phyloP scores from a whole-genome alignment of 2,888 invertebrate genomes.

The Cephus nigrinus region DNA sequence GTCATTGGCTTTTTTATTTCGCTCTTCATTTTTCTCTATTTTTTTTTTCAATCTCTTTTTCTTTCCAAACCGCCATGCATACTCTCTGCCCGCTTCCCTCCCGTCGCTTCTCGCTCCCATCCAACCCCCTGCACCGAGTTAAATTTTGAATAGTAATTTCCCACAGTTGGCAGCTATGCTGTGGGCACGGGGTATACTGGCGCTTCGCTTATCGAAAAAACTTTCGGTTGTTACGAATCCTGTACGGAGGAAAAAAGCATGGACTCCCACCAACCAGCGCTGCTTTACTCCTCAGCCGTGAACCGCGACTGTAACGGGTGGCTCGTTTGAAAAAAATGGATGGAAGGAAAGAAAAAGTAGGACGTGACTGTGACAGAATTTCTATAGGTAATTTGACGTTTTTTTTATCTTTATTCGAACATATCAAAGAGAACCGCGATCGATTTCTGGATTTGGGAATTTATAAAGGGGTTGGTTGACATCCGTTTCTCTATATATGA shows the following conservation, averaged over 20 bases:
- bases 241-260: constrained; percentile 14
- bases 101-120: background rate
- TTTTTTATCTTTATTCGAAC: background rate
- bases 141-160: constrained; percentile 21
- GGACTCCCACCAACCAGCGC: background rate
- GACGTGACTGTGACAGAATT: background rate
- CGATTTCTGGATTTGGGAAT: background rate
- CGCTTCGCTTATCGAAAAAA: constrained; percentile 10
- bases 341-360: background rate
- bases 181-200: background rate
- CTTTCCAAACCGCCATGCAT: background rate
- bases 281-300: background rate
- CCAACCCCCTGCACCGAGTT: background rate
- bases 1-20: constrained; percentile 1
- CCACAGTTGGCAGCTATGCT: constrained; percentile 12
- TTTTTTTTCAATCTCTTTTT: background rate
- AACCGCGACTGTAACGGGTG: background rate
- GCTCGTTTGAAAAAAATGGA: background rate
- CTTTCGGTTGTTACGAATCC: constrained; percentile 15
- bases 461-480: background rate
- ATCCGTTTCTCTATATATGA: background rate
- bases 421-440: background rate
- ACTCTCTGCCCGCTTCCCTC: background rate
- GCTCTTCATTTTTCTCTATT: background rate
- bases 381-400: background rate